Evolutionary conservation across 2,113 vertebrate genomes (phyloP), one percentile per base, ranked within the genome.

Genomic region (Rhabdomys dilectus): DNA sequence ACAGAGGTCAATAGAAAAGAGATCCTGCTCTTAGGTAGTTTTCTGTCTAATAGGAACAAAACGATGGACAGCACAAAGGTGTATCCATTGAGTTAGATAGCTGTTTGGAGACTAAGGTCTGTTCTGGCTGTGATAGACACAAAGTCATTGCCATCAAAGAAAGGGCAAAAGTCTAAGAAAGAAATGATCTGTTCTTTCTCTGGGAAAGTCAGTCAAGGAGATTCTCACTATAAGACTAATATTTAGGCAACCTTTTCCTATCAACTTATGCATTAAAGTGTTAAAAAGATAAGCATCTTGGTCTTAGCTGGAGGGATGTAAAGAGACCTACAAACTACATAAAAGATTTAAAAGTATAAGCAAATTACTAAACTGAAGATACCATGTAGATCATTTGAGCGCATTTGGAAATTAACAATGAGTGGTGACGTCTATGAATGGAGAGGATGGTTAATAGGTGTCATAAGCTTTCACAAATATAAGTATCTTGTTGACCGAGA

Each of bases 1-100:
- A 75, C 39, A 96, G 89, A 93, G 26, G 51, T 91, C 51, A 94
- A 24, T 92, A 81, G 92, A 26, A 80, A 72, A 78, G 58, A 95
- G 13, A 88, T 2, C 21, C 24, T 91, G 26, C 39, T 29, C 21
- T 87, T 7, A 87, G 73, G 53, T 39, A 89, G 64, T 34, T 53
- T 95, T 34, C 66, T n/a, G 56, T 80, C 60, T 95, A 85, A 92
- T 22, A 16, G 24, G 48, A 51, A 94, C 73, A 91, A 60, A 95
- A 96, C 34, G 19, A 45, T n/a, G 45, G 19, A 75, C 2, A 84
- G 16, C 82, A 93, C 15, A 0, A 19, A 29, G 45, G 15, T 48
- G 3, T 3, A 39, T 42, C 34, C 13, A 90, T 13, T 22, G 19
- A 88, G 7, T 56, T 81, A 48, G 4, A 48, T 2, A 39, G 34